A percentile compares a stretch with the other conserved stretches of the same genome.
Conservation (phyloP, 2,888 invertebrate genomes). For the Leptinotarsa haldemani region DNA sequence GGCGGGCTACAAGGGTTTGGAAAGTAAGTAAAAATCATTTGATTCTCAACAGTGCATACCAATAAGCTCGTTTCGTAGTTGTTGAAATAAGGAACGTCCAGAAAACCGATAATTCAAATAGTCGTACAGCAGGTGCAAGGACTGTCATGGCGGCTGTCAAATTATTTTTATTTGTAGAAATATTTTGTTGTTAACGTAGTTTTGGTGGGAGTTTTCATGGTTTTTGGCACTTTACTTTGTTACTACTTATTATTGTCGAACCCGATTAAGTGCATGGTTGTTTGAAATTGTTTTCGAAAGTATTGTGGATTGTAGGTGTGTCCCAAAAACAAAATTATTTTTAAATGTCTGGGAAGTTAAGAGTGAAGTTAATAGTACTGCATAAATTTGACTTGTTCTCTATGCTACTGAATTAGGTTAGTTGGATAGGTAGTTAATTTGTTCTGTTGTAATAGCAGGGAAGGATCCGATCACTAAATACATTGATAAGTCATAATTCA, state of each 20-base stretch:
- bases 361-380: slow-evolving; percentile 4
- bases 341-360: slow-evolving; percentile 53
- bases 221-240: not conserved
- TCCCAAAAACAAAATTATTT: slow-evolving; percentile 58
- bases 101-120: slow-evolving; percentile 38
- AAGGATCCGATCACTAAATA: not conserved
- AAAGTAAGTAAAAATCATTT: slow-evolving; percentile 43
- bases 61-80: not conserved
- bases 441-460: not conserved
- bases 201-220: not conserved
- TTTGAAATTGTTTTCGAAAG: slow-evolving; percentile 49
- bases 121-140: slow-evolving; percentile 56
- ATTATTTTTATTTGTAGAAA: slow-evolving; percentile 54
- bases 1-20: slow-evolving; percentile 54
- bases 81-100: not conserved
- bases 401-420: not conserved
- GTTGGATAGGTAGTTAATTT: not conserved
- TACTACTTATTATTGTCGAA: slow-evolving; percentile 25
- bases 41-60: not conserved
- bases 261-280: slow-evolving; percentile 40
- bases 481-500: slow-evolving; percentile 1
- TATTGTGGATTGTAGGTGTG: slow-evolving; percentile 59
- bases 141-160: slow-evolving; percentile 64
- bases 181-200: slow-evolving; percentile 11
- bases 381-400: no score